Conservation (phyloP, 2,888 invertebrate species). For the Oscheius myriophilus region DNA sequence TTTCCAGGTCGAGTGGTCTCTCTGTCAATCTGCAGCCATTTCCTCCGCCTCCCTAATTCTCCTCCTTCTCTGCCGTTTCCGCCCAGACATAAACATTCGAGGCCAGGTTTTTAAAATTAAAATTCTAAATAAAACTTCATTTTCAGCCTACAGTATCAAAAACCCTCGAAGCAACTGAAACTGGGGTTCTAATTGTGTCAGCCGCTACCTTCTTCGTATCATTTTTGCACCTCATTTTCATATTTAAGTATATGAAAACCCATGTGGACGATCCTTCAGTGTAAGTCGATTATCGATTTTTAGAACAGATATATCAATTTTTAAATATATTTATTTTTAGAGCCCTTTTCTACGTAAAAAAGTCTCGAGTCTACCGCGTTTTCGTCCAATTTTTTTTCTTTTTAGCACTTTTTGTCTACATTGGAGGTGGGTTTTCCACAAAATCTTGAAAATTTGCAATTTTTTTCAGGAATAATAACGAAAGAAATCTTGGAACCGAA, state of each 20-base stretch:
- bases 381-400: constrained; percentile 53
- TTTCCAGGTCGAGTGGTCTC: constrained; percentile 14
- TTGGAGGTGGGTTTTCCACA: constrained; percentile 35
- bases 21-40: constrained; percentile 6
- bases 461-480: constrained; percentile 47
- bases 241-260: constrained; percentile 37
- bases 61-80: constrained; percentile 13
- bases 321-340: constrained; percentile 38
- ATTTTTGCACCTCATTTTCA: constrained; percentile 40
- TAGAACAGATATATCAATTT: no score
- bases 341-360: constrained; percentile 37
- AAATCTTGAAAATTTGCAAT: no score
- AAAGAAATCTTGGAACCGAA: constrained; percentile 39
- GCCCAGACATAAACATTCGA: background rate
- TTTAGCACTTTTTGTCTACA: constrained; percentile 39
- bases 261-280: constrained; percentile 24
- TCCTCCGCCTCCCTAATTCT: constrained; percentile 13
- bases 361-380: constrained; percentile 43
- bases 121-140: background rate
- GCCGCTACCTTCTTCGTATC: constrained; percentile 43
- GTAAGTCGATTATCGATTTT: no score
- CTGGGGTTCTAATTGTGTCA: constrained; percentile 41
- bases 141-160: constrained; percentile 3
- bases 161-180: constrained; percentile 41
- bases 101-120: background rate